phyloP scores from a whole-genome alignment of 2,113 vertebrate genomes.

The Isichthys henryi region DNA sequence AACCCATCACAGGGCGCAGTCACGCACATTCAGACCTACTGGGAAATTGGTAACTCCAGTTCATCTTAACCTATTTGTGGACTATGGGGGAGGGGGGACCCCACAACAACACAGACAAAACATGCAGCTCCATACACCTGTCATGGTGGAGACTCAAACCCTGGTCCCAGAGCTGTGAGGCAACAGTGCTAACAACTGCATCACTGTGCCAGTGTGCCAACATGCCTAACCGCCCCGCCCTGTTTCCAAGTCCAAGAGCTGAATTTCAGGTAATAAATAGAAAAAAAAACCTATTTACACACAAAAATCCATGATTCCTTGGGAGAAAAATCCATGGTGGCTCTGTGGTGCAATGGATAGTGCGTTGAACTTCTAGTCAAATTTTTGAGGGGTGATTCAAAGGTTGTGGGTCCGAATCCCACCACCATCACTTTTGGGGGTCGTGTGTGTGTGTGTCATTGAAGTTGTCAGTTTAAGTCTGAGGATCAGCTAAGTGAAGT shows the following conservation, averaged over 20 bases:
- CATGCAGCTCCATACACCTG: not conserved
- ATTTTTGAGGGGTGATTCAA: not conserved
- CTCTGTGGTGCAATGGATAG: not conserved
- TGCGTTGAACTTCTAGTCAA: not conserved
- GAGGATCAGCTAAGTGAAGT: not conserved
- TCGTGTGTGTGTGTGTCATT: not conserved
- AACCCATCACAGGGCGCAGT: not conserved
- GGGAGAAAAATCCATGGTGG: fast-evolving
- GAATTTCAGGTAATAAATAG: not conserved
- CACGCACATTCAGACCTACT: not conserved
- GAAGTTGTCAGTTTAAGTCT: not conserved
- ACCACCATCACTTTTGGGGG: not conserved
- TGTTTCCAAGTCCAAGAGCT: not conserved
- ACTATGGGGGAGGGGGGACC: too few species aligned
- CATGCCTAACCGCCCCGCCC: too few species aligned
- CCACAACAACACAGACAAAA: not conserved
- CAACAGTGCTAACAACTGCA: not conserved
- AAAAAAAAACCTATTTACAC: not conserved
- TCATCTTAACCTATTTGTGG: not conserved
- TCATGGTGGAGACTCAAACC: not conserved
- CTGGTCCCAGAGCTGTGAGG: not conserved
- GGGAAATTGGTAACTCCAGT: not conserved
- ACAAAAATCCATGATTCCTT: not conserved
- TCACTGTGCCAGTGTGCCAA: too few species aligned
- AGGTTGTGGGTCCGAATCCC: not conserved